These are phyloP conservation scores for Gymnoscelis rufifasciata DNA, from an alignment of 2,888 invertebrate genomes.

Conservation along the genomic window DNA sequence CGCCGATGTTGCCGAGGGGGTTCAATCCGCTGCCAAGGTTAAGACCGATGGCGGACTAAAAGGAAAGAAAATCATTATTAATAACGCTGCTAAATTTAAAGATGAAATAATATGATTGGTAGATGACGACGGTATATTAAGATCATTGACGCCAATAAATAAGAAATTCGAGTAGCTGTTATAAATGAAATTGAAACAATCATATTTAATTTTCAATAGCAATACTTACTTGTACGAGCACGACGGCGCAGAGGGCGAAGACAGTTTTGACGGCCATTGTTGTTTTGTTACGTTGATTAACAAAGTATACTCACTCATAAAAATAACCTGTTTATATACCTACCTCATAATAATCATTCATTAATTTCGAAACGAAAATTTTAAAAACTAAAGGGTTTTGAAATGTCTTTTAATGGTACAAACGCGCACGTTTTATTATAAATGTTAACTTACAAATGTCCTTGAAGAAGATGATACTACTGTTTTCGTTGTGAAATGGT, in stretches of 20 bases:
- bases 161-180: too few species aligned
- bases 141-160: too few species aligned
- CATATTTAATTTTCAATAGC: too few species aligned
- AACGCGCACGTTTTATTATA: not conserved
- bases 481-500: not conserved
- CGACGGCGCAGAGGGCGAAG: conserved; percentile 24
- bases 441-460: not conserved
- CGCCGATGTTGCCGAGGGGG: conserved; percentile 5
- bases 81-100: too few species aligned
- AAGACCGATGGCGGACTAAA: too few species aligned
- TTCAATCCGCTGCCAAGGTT: too few species aligned
- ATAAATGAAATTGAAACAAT: too few species aligned
- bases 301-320: conserved; percentile 1
- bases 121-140: too few species aligned
- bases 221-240: conserved; percentile 7
- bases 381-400: not conserved
- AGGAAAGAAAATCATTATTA: not conserved
- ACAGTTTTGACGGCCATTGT: conserved; percentile 19
- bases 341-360: not conserved
- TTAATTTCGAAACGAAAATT: not conserved
- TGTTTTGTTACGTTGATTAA: conserved; percentile 5
- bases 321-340: not conserved
- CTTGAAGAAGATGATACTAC: not conserved
- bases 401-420: not conserved
- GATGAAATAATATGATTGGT: too few species aligned